Evolutionary conservation across 2,888 invertebrate species (phyloP).

Genomic region (Cephus rjabovi): DNA sequence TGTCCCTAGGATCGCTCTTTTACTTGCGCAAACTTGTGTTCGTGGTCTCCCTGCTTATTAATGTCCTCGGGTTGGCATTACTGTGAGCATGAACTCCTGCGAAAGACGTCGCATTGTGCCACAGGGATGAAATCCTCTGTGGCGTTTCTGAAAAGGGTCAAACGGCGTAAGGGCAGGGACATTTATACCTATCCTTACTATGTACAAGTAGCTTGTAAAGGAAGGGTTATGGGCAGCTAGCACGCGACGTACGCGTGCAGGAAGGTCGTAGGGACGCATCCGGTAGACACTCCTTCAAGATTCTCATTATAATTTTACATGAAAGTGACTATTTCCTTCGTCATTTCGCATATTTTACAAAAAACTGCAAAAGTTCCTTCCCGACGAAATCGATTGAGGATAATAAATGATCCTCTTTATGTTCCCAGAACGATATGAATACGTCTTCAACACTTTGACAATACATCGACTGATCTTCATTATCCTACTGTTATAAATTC

Average conservation of each 20-base stretch:
- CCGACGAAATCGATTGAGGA: too few relatives aligned
- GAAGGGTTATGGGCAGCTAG: background rate
- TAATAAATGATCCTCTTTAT: background rate
- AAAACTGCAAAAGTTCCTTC: too few relatives aligned
- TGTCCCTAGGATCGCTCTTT: background rate
- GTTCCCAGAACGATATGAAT: conserved; percentile 15
- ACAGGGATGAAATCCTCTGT: background rate
- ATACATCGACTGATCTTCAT: conserved; percentile 29
- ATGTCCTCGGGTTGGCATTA: background rate
- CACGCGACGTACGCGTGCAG: background rate
- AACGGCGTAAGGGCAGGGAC: background rate
- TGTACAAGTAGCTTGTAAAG: background rate
- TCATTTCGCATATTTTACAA: too few relatives aligned
- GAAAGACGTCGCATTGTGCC: background rate
- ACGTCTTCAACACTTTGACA: conserved; percentile 25
- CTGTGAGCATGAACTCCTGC: background rate
- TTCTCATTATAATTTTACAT: too few relatives aligned
- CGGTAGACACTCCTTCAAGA: background rate
- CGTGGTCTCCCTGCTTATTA: background rate
- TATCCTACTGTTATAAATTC: conserved; percentile 4
- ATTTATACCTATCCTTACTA: background rate
- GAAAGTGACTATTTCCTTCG: too few relatives aligned
- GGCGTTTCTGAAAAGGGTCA: background rate
- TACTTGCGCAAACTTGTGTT: background rate
- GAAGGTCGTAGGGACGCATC: background rate